Evolutionary conservation across 2,113 vertebrate genomes (phyloP), one percentile per base, ranked within the genome.

Genomic region (Sisor rabdophorus): DNA sequence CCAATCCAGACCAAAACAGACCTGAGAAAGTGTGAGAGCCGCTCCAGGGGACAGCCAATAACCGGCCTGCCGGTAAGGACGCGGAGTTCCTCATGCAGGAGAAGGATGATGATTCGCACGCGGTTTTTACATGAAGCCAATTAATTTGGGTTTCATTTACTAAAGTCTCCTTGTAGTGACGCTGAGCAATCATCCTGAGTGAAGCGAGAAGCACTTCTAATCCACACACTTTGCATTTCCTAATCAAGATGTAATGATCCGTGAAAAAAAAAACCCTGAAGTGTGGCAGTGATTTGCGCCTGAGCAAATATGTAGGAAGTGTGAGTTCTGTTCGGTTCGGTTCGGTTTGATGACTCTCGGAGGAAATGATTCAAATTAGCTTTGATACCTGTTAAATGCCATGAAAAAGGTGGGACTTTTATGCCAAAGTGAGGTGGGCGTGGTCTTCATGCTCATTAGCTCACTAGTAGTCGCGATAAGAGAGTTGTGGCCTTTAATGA

Each of bases 121-220:
- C 80, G 80, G 73, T 75, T 79, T 77, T 52, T 84, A n/a, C 81
- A 73, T 59, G 80, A 81, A 81, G 73, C 73, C 77, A 77, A 87
- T 88, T 87, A 73, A 58, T 87, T 85, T 84, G 79, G 26, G 72
- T 63, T 87, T 63, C n/a, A 83, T 87, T 86, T 86, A 74, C 83
- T 83, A 86, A 89, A 19, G 7, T 19, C 75, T 84, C 84, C 77
- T 69, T 83, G 74, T 84, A 76, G 32, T 53, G 73, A 81, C 47
- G 82, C 80, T 52, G 16, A 26, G 36, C 73, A 80, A 79, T 77
- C 59, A 28, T 58, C 24, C 83, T 36, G 67, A 74, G 81, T 0
- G 26, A 55, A 36, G 32, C 32, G 6, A 73, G 40, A 81, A 54
- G 17, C 32, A 11, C 73, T 19, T 47, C 73, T 65, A 53, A 64